Base-by-base conservation (phyloP, 2,113 vertebrate genomes). In the Pungitius pungitius region DNA sequence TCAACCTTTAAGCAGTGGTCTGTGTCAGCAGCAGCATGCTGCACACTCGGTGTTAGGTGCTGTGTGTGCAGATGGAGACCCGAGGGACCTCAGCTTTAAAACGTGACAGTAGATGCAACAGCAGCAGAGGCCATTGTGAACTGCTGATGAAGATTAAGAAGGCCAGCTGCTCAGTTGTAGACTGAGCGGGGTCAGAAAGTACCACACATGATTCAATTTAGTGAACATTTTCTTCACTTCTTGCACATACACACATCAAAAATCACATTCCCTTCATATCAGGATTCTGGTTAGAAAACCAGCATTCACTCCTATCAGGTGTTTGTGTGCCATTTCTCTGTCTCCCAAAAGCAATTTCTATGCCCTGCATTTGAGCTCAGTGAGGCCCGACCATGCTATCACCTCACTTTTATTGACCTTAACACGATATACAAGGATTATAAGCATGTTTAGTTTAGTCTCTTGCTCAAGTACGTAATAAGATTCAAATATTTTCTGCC, bases 1-100 rank as follows among this genome's bases (percentile, higher is more conserved):
- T 76, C 78, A 82, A 85, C 80, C 73, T 86, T 78, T 82, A 61
- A 83, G 80, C 66, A 26, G 69, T 68, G 69, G 77, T 81, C 67
- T 82, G 79, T 90, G 89, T 92, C 88, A 58, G 56, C 62, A 88
- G 88, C 89, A 85, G 73, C 64, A 64, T 10, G 57, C 65, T 68
- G 85, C 78, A 63, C 37, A 35, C 49, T 84, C 56, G 35, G 62
- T 73, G 82, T 24, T 83, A 8, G 17, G 17, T 83, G 85, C 85
- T 86, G 88, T 73, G 89, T 85, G 78, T 73, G 89, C 90, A 88
- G 70, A 82, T 66, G 67, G 82, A 81, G 75, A 70, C 81, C 87
- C 79, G 8, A 11, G 73, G 82, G 87, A 87, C 35, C 1, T 45
- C 1, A 49, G 63, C 77, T 75, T 82, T 71, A 61, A 69, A 77